These are phyloP conservation scores for Drosophila biarmipes DNA, from an alignment of 1,140 invertebrate genomes.

Conservation along the genomic window DNA sequence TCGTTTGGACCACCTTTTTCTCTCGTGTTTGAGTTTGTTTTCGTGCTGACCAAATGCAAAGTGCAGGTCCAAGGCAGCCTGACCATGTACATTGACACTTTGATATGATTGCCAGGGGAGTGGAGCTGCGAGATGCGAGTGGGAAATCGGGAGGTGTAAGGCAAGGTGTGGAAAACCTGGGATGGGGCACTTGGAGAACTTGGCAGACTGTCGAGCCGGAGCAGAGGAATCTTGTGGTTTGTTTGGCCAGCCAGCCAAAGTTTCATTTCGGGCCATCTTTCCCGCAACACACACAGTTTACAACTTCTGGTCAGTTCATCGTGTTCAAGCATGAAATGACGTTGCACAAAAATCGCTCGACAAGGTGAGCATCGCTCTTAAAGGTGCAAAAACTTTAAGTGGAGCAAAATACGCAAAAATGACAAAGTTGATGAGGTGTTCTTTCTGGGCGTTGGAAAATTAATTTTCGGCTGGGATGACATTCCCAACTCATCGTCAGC, in stretches of 20 bases:
- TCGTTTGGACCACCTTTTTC: neutral
- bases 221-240: constrained; percentile 32
- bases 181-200: neutral
- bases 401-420: constrained; percentile 50
- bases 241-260: constrained; percentile 21
- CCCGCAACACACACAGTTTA: constrained; percentile 47
- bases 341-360: constrained; percentile 55
- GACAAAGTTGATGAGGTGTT: constrained; percentile 47
- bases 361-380: constrained; percentile 27
- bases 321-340: constrained; percentile 60
- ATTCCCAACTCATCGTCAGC: constrained; percentile 37
- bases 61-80: constrained; percentile 23
- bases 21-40: constrained; percentile 1
- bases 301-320: constrained; percentile 56
- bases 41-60: constrained; percentile 17
- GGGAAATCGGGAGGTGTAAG: neutral
- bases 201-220: constrained; percentile 7
- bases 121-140: neutral
- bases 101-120: constrained; percentile 61
- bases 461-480: constrained; percentile 67
- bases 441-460: constrained; percentile 64
- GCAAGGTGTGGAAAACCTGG: neutral
- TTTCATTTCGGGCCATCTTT: constrained; percentile 32
- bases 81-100: constrained; percentile 66
- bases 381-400: constrained; percentile 67